Evolutionary conservation across 2,888 invertebrate species (phyloP).

Genomic region (Calameuta filiformis): DNA sequence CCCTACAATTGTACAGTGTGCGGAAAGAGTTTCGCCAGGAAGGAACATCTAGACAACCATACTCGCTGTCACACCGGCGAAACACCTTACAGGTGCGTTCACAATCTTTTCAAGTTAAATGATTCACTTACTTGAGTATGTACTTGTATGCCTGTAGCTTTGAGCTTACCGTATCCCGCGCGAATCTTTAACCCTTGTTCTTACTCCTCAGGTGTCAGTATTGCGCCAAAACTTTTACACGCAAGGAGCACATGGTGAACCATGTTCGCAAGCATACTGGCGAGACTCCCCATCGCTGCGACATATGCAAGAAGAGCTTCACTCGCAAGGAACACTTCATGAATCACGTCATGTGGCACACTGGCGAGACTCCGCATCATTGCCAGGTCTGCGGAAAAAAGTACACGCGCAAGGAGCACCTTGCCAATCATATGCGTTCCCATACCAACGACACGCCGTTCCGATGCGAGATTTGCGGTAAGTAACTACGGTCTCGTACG

Average conservation of each 20-base stretch:
- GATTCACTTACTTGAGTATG: background rate
- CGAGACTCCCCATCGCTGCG: slow-evolving; percentile 81
- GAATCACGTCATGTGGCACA: slow-evolving; percentile 86
- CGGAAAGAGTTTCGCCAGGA: slow-evolving; percentile 87
- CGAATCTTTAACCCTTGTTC: background rate
- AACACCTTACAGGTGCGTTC: slow-evolving; percentile 76
- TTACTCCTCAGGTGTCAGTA: slow-evolving; percentile 72
- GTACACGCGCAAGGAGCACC: slow-evolving; percentile 89
- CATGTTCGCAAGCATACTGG: slow-evolving; percentile 82
- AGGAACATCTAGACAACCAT: slow-evolving; percentile 89
- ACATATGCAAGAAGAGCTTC: slow-evolving; percentile 83
- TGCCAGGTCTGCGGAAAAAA: slow-evolving; percentile 90
- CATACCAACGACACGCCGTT: slow-evolving; percentile 90
- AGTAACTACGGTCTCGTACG: slow-evolving; percentile 34
- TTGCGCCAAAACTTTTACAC: slow-evolving; percentile 81
- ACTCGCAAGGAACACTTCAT: slow-evolving; percentile 82
- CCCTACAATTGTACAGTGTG: slow-evolving; percentile 88
- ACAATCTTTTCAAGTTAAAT: background rate
- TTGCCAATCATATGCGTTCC: slow-evolving; percentile 88
- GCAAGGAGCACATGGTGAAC: slow-evolving; percentile 84
- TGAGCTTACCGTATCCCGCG: background rate
- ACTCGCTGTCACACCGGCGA: slow-evolving; percentile 86
- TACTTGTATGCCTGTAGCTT: background rate
- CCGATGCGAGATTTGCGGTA: slow-evolving; percentile 86
- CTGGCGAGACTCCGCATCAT: slow-evolving; percentile 88